phyloP scores from a whole-genome alignment of 2,113 vertebrate genomes.

The Pandion haliaetus region DNA sequence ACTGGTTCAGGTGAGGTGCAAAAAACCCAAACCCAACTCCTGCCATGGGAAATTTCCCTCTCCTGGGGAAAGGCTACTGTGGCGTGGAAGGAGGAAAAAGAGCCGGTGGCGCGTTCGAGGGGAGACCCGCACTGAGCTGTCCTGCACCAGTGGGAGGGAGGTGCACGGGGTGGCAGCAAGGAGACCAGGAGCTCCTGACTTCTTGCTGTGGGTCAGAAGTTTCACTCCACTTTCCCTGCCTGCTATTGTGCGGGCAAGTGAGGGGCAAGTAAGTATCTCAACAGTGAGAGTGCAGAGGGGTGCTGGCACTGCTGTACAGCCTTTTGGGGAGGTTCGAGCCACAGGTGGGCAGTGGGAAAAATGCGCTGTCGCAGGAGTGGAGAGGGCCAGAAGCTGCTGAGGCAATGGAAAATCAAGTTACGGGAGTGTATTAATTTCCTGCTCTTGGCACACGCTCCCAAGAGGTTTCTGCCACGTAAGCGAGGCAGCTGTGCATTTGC shows the following conservation, averaged over 20 bases:
- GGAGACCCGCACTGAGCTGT: background rate
- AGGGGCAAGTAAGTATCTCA: background rate
- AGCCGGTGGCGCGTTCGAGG: background rate
- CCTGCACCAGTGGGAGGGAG: background rate
- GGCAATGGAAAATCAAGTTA: background rate
- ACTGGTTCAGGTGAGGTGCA: conserved; percentile 70
- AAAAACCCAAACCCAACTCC: background rate
- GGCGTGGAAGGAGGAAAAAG: background rate
- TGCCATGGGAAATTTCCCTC: background rate
- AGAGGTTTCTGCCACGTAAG: background rate
- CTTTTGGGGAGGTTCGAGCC: background rate
- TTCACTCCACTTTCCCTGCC: background rate
- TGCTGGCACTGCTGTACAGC: background rate
- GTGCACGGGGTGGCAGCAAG: accelerated
- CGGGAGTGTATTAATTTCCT: background rate
- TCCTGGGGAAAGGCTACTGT: background rate
- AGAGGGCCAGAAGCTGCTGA: background rate
- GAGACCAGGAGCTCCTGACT: background rate
- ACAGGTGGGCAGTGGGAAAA: background rate
- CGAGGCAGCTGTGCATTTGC: background rate
- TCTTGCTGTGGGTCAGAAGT: background rate
- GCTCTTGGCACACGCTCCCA: background rate
- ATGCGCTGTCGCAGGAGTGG: background rate
- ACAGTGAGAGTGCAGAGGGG: background rate
- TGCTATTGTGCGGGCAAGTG: background rate